Evolutionary conservation across 2,113 vertebrate genomes (phyloP).

Genomic region (Sphyrna mokarran): DNA sequence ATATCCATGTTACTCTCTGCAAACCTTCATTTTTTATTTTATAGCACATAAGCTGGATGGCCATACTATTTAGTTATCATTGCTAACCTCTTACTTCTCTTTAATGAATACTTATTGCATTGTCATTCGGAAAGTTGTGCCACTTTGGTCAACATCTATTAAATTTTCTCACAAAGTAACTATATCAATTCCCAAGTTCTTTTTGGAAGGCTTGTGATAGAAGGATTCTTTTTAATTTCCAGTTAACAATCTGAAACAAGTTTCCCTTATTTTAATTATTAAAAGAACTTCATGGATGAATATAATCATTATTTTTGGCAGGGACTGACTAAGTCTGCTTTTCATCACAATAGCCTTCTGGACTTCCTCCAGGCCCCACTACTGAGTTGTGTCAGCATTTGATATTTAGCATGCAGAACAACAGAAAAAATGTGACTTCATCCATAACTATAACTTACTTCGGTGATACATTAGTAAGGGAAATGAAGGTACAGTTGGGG

Average conservation of each 20-base stretch:
- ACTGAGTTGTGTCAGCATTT: neutral
- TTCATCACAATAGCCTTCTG: neutral
- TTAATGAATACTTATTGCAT: neutral
- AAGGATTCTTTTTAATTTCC: neutral
- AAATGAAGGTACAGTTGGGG: neutral
- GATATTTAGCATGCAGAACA: neutral
- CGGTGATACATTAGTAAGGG: neutral
- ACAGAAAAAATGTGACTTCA: neutral
- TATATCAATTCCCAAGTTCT: neutral
- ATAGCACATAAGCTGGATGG: neutral
- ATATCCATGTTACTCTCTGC: neutral
- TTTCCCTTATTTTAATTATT: neutral
- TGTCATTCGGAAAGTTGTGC: neutral
- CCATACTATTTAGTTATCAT: neutral
- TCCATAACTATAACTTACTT: neutral
- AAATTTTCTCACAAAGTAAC: neutral
- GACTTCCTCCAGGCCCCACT: neutral
- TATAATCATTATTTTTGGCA: neutral
- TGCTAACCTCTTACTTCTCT: neutral
- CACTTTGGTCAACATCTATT: neutral
- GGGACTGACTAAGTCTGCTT: neutral
- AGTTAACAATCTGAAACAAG: neutral
- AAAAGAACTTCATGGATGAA: neutral
- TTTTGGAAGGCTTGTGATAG: neutral
- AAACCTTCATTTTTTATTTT: neutral